Conservation (phyloP, 2,888 invertebrate species). For the Spatulosminthurus flaviceps region DNA sequence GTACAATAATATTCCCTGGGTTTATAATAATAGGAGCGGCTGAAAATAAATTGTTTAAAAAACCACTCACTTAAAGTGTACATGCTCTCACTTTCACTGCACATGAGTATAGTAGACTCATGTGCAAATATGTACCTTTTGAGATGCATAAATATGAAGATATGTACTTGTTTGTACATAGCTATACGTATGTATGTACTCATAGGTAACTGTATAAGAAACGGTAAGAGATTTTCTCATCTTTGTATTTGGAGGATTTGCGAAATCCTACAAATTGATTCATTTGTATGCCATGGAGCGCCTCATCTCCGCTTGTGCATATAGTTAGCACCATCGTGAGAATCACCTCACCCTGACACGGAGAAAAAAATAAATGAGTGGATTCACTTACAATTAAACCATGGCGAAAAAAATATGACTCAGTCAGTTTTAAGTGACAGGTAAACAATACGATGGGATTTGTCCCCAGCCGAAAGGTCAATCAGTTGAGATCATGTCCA, state of each 20-base stretch:
- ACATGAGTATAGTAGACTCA: too few relatives aligned
- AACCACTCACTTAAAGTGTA: not conserved
- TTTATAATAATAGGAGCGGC: not conserved
- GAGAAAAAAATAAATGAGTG: slow-evolving; percentile 1
- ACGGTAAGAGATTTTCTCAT: not conserved
- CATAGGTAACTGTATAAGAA: not conserved
- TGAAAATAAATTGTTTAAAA: not conserved
- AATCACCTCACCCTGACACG: slow-evolving; percentile 14
- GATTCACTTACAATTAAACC: not conserved
- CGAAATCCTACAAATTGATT: slow-evolving; percentile 19
- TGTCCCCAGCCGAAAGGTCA: slow-evolving; percentile 25
- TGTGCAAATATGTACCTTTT: too few relatives aligned
- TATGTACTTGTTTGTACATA: too few relatives aligned
- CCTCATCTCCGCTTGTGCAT: not conserved
- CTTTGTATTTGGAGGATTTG: slow-evolving; percentile 25
- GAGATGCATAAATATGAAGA: too few relatives aligned
- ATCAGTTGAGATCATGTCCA: not conserved
- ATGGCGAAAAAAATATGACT: not conserved
- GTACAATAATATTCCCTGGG: not conserved
- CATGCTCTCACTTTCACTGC: not conserved
- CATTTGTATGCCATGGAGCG: slow-evolving; percentile 2
- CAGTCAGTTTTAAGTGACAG: not conserved
- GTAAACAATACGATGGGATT: slow-evolving; percentile 4
- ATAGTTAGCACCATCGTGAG: slow-evolving; percentile 12
- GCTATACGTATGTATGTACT: too few relatives aligned